Evolutionary conservation across 2,888 invertebrate species (phyloP), one percentile per base, ranked within the genome.

Genomic region (Drosophila falleni): DNA sequence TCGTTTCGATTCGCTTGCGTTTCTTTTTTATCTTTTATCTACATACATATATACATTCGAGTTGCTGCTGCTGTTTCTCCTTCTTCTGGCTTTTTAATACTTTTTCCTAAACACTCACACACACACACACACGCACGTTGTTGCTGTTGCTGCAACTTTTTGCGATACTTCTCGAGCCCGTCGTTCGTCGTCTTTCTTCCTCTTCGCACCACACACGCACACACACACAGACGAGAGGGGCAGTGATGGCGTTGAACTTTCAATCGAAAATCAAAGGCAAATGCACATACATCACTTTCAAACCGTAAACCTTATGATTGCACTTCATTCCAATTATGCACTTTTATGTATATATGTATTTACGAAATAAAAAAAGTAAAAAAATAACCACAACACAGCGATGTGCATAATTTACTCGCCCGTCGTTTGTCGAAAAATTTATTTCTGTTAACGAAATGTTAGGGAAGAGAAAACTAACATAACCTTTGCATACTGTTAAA

Each of bases 321-420:
- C 81, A 74, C 66, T 66, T 63, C 63, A 81, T 78, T 53, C 56
- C 76, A 68, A 62, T 71, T 75, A 63, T 71, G 62, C 76, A 82
- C 65, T 59, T 46, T n/a, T 41, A 37, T 37, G 23, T 73, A 54
- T 63, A 47, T 71, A 33, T 44, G 60, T 69, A 72, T 78, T 82
- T 86, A 83, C 82, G 82, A 77, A 86, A n/a, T 6, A 88, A 81
- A 82, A 82, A 76, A 83, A 81, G 75, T 72, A 72, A 75, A 71
- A 87, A 84, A 81, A 86, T 64, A 74, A 67, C 56, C 83, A 83
- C 76, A 79, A 79, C 74, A 79, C 74, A 81, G 67, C 79, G 74
- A 73, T 80, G 80, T 88, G 88, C 88, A 82, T 88, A 82, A 82
- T 82, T 79, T 77, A 69, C 65, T 80, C 66, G 77, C 67, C 66